Conservation (phyloP, 2,113 vertebrate genomes). For the Plecturocebus donacophilus region DNA sequence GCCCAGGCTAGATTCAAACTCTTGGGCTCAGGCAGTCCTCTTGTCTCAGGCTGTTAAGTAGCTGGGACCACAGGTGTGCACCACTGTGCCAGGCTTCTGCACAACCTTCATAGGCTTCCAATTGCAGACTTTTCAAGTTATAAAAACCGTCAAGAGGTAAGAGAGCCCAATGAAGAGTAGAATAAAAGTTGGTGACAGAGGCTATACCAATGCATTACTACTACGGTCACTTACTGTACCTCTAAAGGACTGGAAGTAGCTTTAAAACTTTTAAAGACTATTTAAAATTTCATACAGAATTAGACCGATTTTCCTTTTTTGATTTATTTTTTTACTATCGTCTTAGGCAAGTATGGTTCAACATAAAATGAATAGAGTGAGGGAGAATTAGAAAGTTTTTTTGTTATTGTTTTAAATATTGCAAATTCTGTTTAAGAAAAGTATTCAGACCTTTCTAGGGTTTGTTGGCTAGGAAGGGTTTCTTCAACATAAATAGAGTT, state of each 20-base stretch:
- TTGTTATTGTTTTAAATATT: neutral
- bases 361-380: neutral
- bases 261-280: neutral
- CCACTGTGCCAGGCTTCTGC: neutral
- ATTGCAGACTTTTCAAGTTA: neutral
- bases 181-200: neutral
- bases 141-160: neutral
- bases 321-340: neutral
- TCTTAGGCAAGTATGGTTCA: neutral
- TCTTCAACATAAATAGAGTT: neutral
- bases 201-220: neutral
- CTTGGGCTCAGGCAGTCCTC: no score
- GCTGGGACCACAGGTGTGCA: no score
- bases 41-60: no score
- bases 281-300: neutral
- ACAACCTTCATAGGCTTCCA: neutral
- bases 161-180: neutral
- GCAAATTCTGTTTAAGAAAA: conserved; percentile 6
- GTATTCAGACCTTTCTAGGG: neutral
- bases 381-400: neutral
- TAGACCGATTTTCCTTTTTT: neutral
- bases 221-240: neutral
- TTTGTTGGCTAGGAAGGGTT: neutral
- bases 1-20: no score
- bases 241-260: neutral